These are phyloP conservation scores for Podabrus alpinus DNA, from an alignment of 2,888 invertebrate species.

Conservation along the genomic window DNA sequence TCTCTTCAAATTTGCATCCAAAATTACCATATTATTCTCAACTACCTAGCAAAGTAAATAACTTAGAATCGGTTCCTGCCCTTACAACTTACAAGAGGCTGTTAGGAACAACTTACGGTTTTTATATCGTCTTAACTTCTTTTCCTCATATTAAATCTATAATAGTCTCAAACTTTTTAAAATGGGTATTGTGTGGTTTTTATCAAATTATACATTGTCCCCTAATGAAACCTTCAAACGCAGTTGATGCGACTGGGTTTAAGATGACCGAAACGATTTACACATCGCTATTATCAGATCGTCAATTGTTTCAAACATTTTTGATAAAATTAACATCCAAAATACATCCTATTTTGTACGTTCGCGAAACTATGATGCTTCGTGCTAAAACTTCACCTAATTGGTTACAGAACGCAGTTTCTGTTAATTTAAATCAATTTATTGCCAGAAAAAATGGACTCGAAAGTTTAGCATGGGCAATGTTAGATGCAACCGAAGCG, in stretches of 20 bases:
- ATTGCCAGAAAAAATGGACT: conserved; percentile 68
- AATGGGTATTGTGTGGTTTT: conserved; percentile 67
- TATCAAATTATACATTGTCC: conserved; percentile 73
- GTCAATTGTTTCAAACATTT: conserved; percentile 57
- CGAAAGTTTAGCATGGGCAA: conserved; percentile 65
- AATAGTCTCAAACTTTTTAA: conserved; percentile 62
- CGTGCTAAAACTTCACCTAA: conserved; percentile 60
- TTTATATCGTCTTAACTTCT: conserved; percentile 56
- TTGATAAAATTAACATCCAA: conserved; percentile 60
- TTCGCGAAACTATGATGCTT: conserved; percentile 72
- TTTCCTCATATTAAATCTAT: conserved; percentile 61
- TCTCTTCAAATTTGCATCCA: conserved; percentile 67
- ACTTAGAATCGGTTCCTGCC: conserved; percentile 51
- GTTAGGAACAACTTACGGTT: conserved; percentile 57
- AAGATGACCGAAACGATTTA: conserved; percentile 64
- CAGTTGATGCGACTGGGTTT: conserved; percentile 42
- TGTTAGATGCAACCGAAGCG: conserved; percentile 56
- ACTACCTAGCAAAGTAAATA: conserved; percentile 31
- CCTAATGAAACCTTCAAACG: conserved; percentile 61
- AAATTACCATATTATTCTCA: conserved; percentile 45
- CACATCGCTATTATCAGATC: conserved; percentile 58
- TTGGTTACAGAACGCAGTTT: conserved; percentile 68
- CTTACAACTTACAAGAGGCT: conserved; percentile 60
- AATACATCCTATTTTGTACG: conserved; percentile 65
- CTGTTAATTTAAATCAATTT: conserved; percentile 63